Base-by-base conservation (phyloP, 2,797 vertebrate species). In the Mormyrops boulengeri region DNA sequence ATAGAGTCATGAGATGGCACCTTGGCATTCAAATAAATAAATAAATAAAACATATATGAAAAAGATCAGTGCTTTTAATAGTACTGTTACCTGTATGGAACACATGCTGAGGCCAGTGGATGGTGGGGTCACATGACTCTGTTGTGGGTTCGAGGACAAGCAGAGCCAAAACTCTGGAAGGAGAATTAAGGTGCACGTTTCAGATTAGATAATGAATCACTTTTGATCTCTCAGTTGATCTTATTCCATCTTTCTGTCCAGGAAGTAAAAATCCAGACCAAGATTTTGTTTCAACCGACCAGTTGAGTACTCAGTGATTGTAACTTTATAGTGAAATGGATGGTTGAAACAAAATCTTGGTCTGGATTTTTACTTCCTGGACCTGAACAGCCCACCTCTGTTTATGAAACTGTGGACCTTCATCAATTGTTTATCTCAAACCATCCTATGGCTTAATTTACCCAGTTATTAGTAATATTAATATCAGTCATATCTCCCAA, bases 41-140 rank as follows among this genome's bases (percentile, higher is more conserved):
- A 19, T 3, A 22, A 19, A 8, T 60, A 53, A n/a, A 62, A 66
- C 8, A 2, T 49, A 88, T 26, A 9, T 8, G 34, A 49, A 66
- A 69, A 6, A 49, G 12, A 38, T 84, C 11, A 17, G 53, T 50
- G 77, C 4, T 49, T 38, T 38, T 82, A 82, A 47, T 82, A 11
- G 41, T 47, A 5, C 12, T 85, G 62, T 47, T 89, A 96, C 96
- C 95, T 97, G 96, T 92, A 97, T 96, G 62, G 95, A 95, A 91
- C 96, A 96, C 94, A 96, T 94, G 0, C 22, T 1, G 62, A 92
- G 86, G 89, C 91, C 2, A 89, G 93, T 80, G 22, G 90, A 92
- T 22, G 0, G 92, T 2, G 92, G 66, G 3, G 89, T 92, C 92
- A 94, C 93, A 69, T 93, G 91, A 84, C 92, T 92, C 14, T 91